Base-by-base conservation (phyloP, 2,797 vertebrate species). In the Siniperca scherzeri region DNA sequence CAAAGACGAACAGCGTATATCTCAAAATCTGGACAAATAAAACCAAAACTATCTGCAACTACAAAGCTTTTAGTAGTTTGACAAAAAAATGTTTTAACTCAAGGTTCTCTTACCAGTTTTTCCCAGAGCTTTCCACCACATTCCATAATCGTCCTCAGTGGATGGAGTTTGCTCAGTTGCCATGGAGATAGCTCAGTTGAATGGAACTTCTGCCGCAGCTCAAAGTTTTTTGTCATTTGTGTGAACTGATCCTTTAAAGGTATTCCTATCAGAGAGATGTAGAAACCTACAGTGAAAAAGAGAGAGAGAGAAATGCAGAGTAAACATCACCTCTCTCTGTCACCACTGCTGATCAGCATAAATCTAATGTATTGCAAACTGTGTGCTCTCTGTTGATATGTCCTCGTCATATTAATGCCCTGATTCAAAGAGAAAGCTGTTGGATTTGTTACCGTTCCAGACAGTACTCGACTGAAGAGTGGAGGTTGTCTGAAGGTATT, bases 401-500 rank as follows among this genome's bases (percentile, higher is more conserved):
- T 76, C 64, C 48, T 48, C 36, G 33, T 84, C 80, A 74, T 69
- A 83, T 86, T 72, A 36, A 27, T 40, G 75, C 38, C 59, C 11
- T 10, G 52, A 66, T 67, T 77, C 68, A 70, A 57, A 76, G 52
- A 57, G 82, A 81, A 73, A 68, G 78, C 83, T 50, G 74, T 48
- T 80, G 64, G 69, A 73, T 81, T 77, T 60, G 83, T 67, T 52
- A 64, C 65, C 14, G 25, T 53, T 74, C n/a, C 75, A 62, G 80
- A 59, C 40, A 67, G 65, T 2, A 1, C 78, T 81, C 42, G 3
- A 72, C 36, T 36, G 25, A 69, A 56, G 75, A 87, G 82, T 19
- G 67, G 78, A 88, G 87, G 78, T 80, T 87, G 85, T 87, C 85
- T 88, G 86, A 85, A 90, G 82, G 85, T 85, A 83, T 93, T 90